Conservation (phyloP, 2,888 invertebrate species). For the Hipparchia semele region DNA sequence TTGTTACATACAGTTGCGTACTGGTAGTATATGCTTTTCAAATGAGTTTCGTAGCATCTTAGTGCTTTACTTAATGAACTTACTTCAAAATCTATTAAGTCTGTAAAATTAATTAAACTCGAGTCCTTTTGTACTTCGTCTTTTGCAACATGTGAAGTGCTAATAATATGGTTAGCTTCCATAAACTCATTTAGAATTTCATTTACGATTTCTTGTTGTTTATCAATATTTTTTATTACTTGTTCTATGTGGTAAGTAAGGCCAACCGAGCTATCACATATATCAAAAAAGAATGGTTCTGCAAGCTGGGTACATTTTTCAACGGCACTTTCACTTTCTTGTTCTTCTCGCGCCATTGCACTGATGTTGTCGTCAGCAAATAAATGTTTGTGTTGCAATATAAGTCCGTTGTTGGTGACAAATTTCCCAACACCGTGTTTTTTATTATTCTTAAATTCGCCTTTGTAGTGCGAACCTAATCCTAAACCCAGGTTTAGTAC, state of each 20-base stretch:
- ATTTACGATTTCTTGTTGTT: slow-evolving; percentile 53
- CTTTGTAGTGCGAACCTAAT: slow-evolving; percentile 81
- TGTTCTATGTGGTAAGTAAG: slow-evolving; percentile 71
- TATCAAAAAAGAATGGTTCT: slow-evolving; percentile 58
- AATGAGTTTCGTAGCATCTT: slow-evolving; percentile 68
- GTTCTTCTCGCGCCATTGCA: slow-evolving; percentile 46
- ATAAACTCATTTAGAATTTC: slow-evolving; percentile 61
- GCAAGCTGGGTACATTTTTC: slow-evolving; percentile 44
- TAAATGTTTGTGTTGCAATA: slow-evolving; percentile 72
- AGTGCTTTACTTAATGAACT: slow-evolving; percentile 71
- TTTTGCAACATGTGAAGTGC: slow-evolving; percentile 32
- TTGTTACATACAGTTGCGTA: slow-evolving; percentile 77
- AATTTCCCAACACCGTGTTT: slow-evolving; percentile 83
- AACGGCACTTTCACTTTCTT: slow-evolving; percentile 33
- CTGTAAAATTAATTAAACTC: slow-evolving; percentile 45
- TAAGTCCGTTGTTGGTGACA: slow-evolving; percentile 81
- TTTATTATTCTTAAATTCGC: slow-evolving; percentile 79
- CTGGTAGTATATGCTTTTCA: slow-evolving; percentile 76
- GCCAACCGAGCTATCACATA: slow-evolving; percentile 67
- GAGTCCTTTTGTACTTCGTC: slow-evolving; percentile 32
- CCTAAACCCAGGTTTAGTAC: slow-evolving; percentile 74
- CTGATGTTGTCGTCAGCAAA: slow-evolving; percentile 79
- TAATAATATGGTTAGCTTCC: slow-evolving; percentile 55
- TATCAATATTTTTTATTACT: slow-evolving; percentile 66
- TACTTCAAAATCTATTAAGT: slow-evolving; percentile 69